Base-by-base conservation (phyloP, 2,888 invertebrate genomes). In the Malacosoma neustria region DNA sequence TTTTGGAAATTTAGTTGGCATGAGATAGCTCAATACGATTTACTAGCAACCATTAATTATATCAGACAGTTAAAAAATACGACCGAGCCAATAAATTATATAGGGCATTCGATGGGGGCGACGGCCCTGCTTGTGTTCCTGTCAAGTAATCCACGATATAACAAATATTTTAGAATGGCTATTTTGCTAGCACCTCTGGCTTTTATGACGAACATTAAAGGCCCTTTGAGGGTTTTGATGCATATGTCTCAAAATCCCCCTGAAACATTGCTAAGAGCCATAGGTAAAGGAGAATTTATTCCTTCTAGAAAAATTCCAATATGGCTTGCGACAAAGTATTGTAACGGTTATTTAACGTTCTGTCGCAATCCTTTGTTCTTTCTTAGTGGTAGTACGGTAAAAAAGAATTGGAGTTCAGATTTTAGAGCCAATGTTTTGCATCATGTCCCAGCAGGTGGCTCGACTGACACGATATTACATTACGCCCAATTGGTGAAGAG, bases 41-140 rank as follows among this genome's bases (percentile, higher is more conserved):
- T 81, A 37, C 65, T 73, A 1, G 71, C 75, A 2, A 44, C 58
- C 1, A 59, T 77, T 2, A 64, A 76, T 37, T 75, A 75, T 33
- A 71, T 80, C 4, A 61, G 58, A 38, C 37, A 39, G 5, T 32
- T 51, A 1, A 73, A 61, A 41, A 64, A 67, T 30, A 41, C 36
- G 0, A 56, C 43, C 13, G 51, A 61, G 1, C 46, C 61, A 3
- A 72, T 81, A 2, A 66, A 65, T 44, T 80, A 44, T 34, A 54
- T 81, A 4, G 79, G 80, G 1, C 77, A 80, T 41, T 81, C 80
- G 0, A 75, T 80, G 75, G 79, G 80, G 1, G 63, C 72, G 0
- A 67, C 79, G 1, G 71, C 69, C 1, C 57, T 79, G 13, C 43
- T 79, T 38, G 70, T 73, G 1, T 43, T 79, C 35, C 45, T 81